Conservation (phyloP, 2,888 invertebrate species). For the Trissonchulus latispiculum region DNA sequence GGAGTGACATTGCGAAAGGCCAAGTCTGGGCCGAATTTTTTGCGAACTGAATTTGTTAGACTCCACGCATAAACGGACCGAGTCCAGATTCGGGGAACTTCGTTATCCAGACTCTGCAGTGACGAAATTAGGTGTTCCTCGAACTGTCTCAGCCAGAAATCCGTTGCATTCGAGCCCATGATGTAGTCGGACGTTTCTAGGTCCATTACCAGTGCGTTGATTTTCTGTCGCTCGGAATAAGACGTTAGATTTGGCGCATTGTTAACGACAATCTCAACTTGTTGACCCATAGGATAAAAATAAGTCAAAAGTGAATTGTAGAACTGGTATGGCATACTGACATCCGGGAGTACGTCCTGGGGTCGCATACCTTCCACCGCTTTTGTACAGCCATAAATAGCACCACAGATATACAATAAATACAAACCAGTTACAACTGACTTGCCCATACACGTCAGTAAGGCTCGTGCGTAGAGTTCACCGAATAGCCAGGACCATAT, state of each 20-base stretch:
- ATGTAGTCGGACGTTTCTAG: slow-evolving; percentile 16
- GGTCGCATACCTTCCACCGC: slow-evolving; percentile 77
- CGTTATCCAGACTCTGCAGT: background rate
- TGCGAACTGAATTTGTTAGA: background rate
- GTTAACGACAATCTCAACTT: slow-evolving; percentile 30
- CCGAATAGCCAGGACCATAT: too few species aligned
- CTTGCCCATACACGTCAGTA: too few species aligned
- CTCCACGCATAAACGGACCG: background rate
- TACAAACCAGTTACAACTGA: too few species aligned
- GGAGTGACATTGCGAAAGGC: background rate
- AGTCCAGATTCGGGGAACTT: background rate
- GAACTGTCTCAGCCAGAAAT: slow-evolving; percentile 14
- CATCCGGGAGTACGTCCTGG: slow-evolving; percentile 72
- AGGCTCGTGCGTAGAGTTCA: too few species aligned
- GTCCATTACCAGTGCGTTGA: background rate
- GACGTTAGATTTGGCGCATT: slow-evolving; percentile 35
- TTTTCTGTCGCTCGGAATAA: slow-evolving; percentile 23
- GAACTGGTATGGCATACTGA: slow-evolving; percentile 78
- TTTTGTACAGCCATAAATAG: slow-evolving; percentile 69
- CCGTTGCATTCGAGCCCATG: slow-evolving; percentile 5
- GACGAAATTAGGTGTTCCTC: background rate
- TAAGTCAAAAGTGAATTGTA: slow-evolving; percentile 80
- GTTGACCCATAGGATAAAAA: slow-evolving; percentile 49
- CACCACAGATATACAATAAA: too few species aligned
- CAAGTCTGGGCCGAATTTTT: background rate